phyloP scores from a whole-genome alignment of 2,888 invertebrate species.

The Gibbula magus region DNA sequence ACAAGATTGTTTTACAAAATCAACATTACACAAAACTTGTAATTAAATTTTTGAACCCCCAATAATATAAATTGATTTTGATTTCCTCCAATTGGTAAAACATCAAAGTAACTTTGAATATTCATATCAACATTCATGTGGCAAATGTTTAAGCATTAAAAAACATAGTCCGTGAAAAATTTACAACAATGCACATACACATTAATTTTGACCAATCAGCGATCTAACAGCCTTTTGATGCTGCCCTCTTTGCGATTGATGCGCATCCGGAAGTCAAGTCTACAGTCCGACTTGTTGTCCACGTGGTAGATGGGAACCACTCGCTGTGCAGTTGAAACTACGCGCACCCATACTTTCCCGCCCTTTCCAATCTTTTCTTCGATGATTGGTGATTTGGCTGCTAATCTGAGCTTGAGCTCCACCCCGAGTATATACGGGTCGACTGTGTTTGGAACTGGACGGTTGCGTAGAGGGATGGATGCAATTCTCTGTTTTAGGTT shows the following conservation, averaged over 20 bases:
- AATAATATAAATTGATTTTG: too few relatives aligned
- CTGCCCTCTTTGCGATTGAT: not conserved
- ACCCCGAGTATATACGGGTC: not conserved
- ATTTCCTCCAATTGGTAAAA: too few relatives aligned
- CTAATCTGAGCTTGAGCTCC: not conserved
- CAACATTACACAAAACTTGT: too few relatives aligned
- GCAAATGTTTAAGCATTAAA: too few relatives aligned
- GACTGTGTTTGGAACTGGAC: not conserved
- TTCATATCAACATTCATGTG: too few relatives aligned
- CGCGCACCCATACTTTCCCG: not conserved
- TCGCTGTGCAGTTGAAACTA: not conserved
- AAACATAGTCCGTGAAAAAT: too few relatives aligned
- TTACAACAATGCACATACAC: too few relatives aligned
- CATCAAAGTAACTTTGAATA: too few relatives aligned
- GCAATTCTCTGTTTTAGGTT: not conserved
- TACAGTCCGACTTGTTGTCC: not conserved
- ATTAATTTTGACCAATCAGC: too few relatives aligned
- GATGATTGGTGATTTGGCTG: conserved; percentile 3
- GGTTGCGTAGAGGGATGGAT: not conserved
- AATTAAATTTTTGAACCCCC: too few relatives aligned
- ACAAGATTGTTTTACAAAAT: too few relatives aligned
- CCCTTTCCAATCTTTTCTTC: not conserved
- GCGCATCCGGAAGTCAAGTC: not conserved
- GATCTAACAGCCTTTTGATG: too few relatives aligned
- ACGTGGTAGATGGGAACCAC: not conserved